Evolutionary conservation across 2,797 vertebrate genomes (phyloP).

Genomic region (Enteromius paludinosus): DNA sequence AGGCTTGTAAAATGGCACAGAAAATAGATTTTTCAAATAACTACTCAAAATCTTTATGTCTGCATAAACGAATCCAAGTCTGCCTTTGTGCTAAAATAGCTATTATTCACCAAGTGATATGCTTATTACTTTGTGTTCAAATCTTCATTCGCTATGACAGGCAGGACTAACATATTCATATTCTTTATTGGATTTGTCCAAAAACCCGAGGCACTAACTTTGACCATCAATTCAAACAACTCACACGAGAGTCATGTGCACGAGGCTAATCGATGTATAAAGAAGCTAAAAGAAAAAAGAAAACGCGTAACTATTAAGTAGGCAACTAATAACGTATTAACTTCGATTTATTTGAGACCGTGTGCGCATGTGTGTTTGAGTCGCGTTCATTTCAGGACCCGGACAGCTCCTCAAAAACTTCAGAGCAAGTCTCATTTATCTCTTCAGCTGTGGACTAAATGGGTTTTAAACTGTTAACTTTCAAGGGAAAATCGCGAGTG

Average conservation of each 20-base stretch:
- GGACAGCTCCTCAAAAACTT: slow-evolving; percentile 64
- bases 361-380: neutral
- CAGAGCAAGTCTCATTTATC: neutral
- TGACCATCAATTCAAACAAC: neutral
- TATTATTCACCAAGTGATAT: neutral
- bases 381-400: slow-evolving; percentile 63
- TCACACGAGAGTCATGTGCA: neutral
- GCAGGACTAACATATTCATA: neutral
- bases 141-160: neutral
- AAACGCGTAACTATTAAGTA: neutral
- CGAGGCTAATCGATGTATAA: neutral
- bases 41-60: neutral
- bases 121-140: neutral
- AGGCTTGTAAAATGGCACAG: neutral
- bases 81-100: slow-evolving; percentile 1
- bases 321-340: neutral
- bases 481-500: slow-evolving; percentile 8
- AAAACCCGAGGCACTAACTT: neutral
- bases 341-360: neutral
- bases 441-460: neutral
- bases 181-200: neutral
- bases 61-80: slow-evolving; percentile 2
- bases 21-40: neutral
- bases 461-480: slow-evolving; percentile 13
- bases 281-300: neutral